A percentile compares a stretch with the other conserved stretches of the same genome.
Evolutionary conservation across 2,113 vertebrate genomes (phyloP).

Genomic region (Oryctolagus cuniculus): mOryCun1.1 NC_091440.1:126958501-126959000

Average conservation of each 20-base stretch:
- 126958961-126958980: background rate
- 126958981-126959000: background rate
- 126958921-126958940: background rate
- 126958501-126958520: background rate
- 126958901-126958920: background rate
- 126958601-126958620: background rate
- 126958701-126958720: background rate
- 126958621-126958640: background rate
- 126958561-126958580: background rate
- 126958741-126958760: background rate
- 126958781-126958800: conserved; percentile 3
- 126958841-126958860: background rate
- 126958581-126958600: background rate
- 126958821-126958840: background rate
- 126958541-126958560: background rate
- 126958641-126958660: background rate
- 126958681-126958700: background rate
- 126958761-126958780: background rate
- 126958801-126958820: background rate
- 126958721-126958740: background rate
- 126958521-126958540: background rate
- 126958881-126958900: background rate
- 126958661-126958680: background rate
- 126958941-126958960: background rate
- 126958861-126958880: background rate